Base-by-base conservation (phyloP, 1,140 invertebrate species). In the Medauroidea extradentata region DNA sequence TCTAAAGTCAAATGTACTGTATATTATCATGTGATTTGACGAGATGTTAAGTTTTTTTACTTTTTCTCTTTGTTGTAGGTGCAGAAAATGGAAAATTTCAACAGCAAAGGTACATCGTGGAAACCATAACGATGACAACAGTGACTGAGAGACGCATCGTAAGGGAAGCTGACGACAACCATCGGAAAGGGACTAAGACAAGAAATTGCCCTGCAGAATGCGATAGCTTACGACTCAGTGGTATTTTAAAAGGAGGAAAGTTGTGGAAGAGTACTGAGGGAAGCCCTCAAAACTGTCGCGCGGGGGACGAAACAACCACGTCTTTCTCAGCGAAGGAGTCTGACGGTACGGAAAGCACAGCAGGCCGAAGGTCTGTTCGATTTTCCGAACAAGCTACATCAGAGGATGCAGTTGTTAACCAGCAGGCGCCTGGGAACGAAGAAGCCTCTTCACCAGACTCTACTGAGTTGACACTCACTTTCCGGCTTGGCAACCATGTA, bases 91-190 rank as follows among this genome's bases (percentile, higher is more conserved):
- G 29, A 11, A 34, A 34, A 11, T 34, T 34, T 9, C 53, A 43
- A 18, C 78, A 78, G 60, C 81, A 83, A 67, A 74, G 82, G 63
- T 86, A 84, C 69, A 79, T 86, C 66, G 80, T 86, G 65, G 84
- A 86, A 71, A 60, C 58, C 0, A 83, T 84, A 63, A 83, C 83
- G 53, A 85, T 85, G 80, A 85, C 83, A 59, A 85, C 83, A 48
- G 83, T 85, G 38, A 85, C 84, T 55, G 83, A 85, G 68, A 74
- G 82, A 42, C 76, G 83, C 25, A 82, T 84, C 50, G 78, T 85
- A 2, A 79, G 82, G 0, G 82, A 84, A 48, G 59, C 65, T 7
- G 46, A 60, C 55, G 5, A 63, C 61, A 34, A 34, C 4, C 29
- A 34, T 34, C 29, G 29, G 11, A 34, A 11, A 11, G 29, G 11